A percentile compares a stretch with the other conserved stretches of the same genome.
Evolutionary conservation across 2,888 invertebrate species (phyloP).

Genomic region (Orchestes rusci): DNA sequence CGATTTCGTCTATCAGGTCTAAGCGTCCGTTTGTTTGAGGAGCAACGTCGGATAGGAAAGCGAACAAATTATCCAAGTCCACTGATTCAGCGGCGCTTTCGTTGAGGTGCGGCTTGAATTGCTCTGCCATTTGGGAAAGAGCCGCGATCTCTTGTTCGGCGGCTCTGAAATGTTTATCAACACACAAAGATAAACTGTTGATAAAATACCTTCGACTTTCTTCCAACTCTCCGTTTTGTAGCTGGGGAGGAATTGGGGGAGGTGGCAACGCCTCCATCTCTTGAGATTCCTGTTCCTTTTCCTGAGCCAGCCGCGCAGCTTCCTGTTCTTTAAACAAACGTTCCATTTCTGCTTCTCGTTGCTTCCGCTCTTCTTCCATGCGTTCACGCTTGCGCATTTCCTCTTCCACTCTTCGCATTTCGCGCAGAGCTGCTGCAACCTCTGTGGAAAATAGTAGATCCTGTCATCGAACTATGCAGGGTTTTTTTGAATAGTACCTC

Average conservation of each 20-base stretch:
- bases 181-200: no score
- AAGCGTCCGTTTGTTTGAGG: slow-evolving; percentile 46
- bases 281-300: slow-evolving; percentile 19
- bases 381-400: slow-evolving; percentile 76
- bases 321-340: slow-evolving; percentile 49
- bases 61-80: slow-evolving; percentile 83
- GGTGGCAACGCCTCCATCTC: slow-evolving; percentile 35
- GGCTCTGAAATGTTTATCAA: slow-evolving; percentile 46
- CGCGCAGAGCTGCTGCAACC: slow-evolving; percentile 76
- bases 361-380: slow-evolving; percentile 62
- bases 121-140: slow-evolving; percentile 66
- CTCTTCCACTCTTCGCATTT: slow-evolving; percentile 80
- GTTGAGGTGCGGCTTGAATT: slow-evolving; percentile 55
- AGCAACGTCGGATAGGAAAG: slow-evolving; percentile 76
- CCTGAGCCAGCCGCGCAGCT: slow-evolving; percentile 31
- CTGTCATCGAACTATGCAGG: not conserved
- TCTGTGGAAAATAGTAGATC: slow-evolving; percentile 42
- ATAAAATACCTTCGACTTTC: slow-evolving; percentile 61
- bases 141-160: slow-evolving; percentile 64
- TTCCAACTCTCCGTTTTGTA: slow-evolving; percentile 51
- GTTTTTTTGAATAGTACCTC: slow-evolving; percentile 38
- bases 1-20: slow-evolving; percentile 71
- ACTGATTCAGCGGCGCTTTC: slow-evolving; percentile 59
- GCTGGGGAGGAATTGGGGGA: slow-evolving; percentile 43
- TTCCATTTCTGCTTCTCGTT: slow-evolving; percentile 53